A percentile compares a stretch with the other conserved stretches of the same genome.
Evolutionary conservation across 2,888 invertebrate genomes (phyloP).

Genomic region (Lysandra coridon): DNA sequence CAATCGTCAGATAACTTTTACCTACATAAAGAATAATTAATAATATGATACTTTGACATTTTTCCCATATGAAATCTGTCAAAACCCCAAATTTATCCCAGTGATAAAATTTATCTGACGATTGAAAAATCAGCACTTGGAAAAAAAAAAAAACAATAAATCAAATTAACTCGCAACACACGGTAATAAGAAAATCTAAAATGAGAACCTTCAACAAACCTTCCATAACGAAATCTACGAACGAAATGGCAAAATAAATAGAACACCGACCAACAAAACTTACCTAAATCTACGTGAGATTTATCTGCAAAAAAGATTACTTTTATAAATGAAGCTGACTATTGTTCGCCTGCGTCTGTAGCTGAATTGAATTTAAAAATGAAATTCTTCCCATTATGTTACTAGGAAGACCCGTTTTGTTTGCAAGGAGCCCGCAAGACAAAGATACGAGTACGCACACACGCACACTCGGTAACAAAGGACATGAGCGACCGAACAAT

Average conservation of each 20-base stretch:
- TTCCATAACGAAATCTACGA: constrained; percentile 60
- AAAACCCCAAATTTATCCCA: no score
- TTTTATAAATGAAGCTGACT: constrained; percentile 76
- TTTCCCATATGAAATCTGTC: no score
- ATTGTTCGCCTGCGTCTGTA: constrained; percentile 78
- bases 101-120: no score
- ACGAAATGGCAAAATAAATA: constrained; percentile 62
- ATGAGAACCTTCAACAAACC: constrained; percentile 53
- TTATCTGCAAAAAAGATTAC: constrained; percentile 80
- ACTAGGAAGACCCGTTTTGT: constrained; percentile 77
- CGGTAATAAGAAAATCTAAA: background rate
- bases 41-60: no score
- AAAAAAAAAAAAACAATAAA: background rate
- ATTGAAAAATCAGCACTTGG: no score
- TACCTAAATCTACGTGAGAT: constrained; percentile 74
- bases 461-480: constrained; percentile 66
- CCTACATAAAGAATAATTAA: no score
- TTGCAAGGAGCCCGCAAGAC: constrained; percentile 78
- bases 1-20: no score
- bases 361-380: constrained; percentile 80
- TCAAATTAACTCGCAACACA: background rate
- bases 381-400: constrained; percentile 79
- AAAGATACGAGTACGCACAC: constrained; percentile 77
- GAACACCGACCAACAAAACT: constrained; percentile 61
- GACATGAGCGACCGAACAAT: constrained; percentile 79